phyloP scores from a whole-genome alignment of 2,113 vertebrate species.

The Lophochroa leadbeateri region DNA sequence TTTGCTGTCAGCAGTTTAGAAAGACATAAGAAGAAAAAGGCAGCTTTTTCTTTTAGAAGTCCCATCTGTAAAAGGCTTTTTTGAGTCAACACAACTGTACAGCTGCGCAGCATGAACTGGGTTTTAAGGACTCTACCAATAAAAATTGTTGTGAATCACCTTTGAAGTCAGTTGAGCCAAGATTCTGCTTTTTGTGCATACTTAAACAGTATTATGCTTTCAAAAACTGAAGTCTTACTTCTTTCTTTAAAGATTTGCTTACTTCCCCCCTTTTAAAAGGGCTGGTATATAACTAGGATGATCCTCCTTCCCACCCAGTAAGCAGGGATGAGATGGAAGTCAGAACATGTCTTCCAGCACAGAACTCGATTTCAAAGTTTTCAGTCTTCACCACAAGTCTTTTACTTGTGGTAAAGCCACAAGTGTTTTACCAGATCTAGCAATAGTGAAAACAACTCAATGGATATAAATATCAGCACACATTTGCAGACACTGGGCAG shows the following conservation, averaged over 20 bases:
- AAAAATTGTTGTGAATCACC: background rate
- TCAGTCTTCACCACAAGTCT: slow-evolving; percentile 19
- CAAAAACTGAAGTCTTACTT: background rate
- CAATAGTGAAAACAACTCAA: slow-evolving; percentile 45
- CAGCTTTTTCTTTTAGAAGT: background rate
- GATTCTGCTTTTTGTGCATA: background rate
- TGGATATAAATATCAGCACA: slow-evolving; percentile 53
- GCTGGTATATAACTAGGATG: background rate
- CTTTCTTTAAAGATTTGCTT: background rate
- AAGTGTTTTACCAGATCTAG: slow-evolving; percentile 53
- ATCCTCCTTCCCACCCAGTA: background rate
- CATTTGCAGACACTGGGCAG: slow-evolving; percentile 52
- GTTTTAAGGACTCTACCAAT: background rate
- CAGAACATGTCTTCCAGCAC: background rate
- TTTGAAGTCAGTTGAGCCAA: background rate
- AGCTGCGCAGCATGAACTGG: background rate
- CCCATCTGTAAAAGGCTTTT: background rate
- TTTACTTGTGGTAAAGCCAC: slow-evolving; percentile 24
- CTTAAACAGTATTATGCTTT: background rate
- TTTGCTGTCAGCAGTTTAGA: background rate
- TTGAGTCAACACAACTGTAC: background rate
- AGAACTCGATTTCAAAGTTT: slow-evolving; percentile 9
- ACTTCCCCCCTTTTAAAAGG: background rate
- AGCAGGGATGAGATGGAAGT: background rate
- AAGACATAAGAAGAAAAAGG: background rate